Conservation (phyloP, 64 coral and sea anemone species). For the Hydrozoanthus tunicans region DNA sequence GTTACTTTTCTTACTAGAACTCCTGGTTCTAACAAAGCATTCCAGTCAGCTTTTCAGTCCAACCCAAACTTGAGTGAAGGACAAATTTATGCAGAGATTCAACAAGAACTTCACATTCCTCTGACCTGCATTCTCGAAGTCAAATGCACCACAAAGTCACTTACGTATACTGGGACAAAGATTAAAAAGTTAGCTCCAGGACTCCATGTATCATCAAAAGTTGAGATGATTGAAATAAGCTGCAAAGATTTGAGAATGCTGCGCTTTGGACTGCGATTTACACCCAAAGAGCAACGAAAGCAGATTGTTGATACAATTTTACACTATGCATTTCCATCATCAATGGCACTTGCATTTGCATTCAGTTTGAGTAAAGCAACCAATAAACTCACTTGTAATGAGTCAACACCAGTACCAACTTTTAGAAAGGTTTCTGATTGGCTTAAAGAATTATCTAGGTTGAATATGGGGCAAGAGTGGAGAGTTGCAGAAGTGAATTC, state of each 20-base stretch:
- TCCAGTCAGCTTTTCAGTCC: conserved; percentile 87
- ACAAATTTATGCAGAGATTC: conserved; percentile 74
- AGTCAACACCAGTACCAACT: conserved; percentile 51
- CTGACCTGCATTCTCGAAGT: conserved; percentile 89
- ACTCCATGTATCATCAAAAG: conserved; percentile 67
- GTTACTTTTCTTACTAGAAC: conserved; percentile 84
- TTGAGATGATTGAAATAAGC: conserved; percentile 81
- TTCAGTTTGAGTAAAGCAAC: conserved; percentile 63
- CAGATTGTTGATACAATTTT: conserved; percentile 80
- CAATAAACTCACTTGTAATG: neutral
- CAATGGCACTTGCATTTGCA: conserved; percentile 85
- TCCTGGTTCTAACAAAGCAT: conserved; percentile 44
- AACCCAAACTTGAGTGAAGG: conserved; percentile 85
- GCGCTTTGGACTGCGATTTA: conserved; percentile 92
- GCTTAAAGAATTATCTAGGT: conserved; percentile 76
- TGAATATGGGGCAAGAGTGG: conserved; percentile 83
- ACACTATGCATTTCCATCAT: conserved; percentile 88
- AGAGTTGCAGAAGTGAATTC: conserved; percentile 84
- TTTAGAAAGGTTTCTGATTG: conserved; percentile 88
- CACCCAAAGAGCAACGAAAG: conserved; percentile 71
- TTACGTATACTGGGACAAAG: conserved; percentile 56
- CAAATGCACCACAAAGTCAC: conserved; percentile 67
- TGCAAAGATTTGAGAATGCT: conserved; percentile 96
- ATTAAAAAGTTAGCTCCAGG: conserved; percentile 80
- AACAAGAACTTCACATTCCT: conserved; percentile 91